These are phyloP conservation scores for Thymallus thymallus DNA, from an alignment of 2,113 vertebrate genomes.

Conservation along the genomic window DNA sequence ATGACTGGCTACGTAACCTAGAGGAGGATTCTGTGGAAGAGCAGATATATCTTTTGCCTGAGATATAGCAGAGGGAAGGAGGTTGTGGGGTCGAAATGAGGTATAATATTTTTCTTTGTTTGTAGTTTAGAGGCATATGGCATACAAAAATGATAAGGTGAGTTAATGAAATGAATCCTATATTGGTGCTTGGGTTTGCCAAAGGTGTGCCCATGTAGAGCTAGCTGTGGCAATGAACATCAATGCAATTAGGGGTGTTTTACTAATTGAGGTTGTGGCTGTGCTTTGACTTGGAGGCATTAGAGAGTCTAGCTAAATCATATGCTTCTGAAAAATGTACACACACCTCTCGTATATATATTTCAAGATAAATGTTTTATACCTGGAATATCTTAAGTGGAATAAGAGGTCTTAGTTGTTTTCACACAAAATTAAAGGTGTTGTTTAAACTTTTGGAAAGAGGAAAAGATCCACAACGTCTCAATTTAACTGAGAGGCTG, in stretches of 20 bases:
- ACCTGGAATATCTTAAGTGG: no score
- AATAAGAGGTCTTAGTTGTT: background rate
- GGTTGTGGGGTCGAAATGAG: constrained; percentile 57
- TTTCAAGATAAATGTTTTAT: background rate
- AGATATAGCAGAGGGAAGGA: constrained; percentile 24
- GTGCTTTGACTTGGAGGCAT: no score
- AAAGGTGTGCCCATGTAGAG: no score
- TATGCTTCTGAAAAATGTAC: background rate
- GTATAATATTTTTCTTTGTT: constrained; percentile 37
- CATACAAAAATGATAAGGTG: background rate
- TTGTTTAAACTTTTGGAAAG: background rate
- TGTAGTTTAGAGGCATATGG: constrained; percentile 27
- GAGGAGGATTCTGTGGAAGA: constrained; percentile 37
- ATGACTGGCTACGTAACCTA: constrained; percentile 58
- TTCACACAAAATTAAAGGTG: background rate
- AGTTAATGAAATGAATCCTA: background rate
- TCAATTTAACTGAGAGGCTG: background rate
- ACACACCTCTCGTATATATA: no score
- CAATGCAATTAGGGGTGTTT: no score
- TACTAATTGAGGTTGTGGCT: no score
- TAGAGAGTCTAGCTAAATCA: no score
- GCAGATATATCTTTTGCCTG: background rate
- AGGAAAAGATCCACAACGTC: background rate
- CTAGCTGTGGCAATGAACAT: no score
- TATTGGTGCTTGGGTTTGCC: no score